Percentiles rank a stretch among this genome's conserved stretches.
phyloP scores from a whole-genome alignment of 1,140 invertebrate genomes.

The Semibalanus balanoides region DNA sequence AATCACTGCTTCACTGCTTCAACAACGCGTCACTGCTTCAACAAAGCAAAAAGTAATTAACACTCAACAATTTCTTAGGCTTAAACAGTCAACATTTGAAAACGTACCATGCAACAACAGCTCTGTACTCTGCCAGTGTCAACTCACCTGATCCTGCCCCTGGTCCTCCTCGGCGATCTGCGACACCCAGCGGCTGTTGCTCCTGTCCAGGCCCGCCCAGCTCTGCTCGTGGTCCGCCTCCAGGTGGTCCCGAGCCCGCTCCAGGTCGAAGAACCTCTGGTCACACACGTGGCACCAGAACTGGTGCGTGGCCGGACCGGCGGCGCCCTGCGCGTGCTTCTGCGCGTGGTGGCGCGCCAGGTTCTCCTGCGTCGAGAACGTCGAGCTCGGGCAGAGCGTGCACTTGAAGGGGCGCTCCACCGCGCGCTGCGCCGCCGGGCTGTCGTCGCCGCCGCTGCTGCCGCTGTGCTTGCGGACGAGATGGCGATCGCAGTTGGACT shows the following conservation, averaged over 20 bases:
- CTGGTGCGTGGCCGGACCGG: constrained; percentile 31
- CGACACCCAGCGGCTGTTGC: not conserved
- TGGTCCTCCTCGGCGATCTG: not conserved
- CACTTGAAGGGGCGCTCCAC: constrained; percentile 72
- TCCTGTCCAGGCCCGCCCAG: not conserved
- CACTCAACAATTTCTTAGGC: too few species aligned
- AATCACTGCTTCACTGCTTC: too few species aligned
- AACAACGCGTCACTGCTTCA: too few species aligned
- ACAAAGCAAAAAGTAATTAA: too few species aligned
- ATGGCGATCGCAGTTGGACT: constrained; percentile 92
- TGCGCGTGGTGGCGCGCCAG: constrained; percentile 57
- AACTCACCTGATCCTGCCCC: not conserved
- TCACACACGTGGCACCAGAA: constrained; percentile 90
- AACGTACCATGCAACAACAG: too few species aligned
- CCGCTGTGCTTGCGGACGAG: constrained; percentile 70
- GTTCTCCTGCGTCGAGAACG: constrained; percentile 65
- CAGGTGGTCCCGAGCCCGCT: constrained; percentile 21
- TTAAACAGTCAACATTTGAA: too few species aligned
- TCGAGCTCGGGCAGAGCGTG: constrained; percentile 64
- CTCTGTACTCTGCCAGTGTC: too few species aligned
- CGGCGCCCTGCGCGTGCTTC: constrained; percentile 39
- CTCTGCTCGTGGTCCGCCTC: not conserved
- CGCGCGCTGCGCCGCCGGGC: constrained; percentile 29
- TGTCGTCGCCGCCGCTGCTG: constrained; percentile 21
- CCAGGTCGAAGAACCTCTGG: constrained; percentile 58